Base-by-base conservation (phyloP, 64 coral and sea anemone species). In the Pocillopora damicornis region DNA sequence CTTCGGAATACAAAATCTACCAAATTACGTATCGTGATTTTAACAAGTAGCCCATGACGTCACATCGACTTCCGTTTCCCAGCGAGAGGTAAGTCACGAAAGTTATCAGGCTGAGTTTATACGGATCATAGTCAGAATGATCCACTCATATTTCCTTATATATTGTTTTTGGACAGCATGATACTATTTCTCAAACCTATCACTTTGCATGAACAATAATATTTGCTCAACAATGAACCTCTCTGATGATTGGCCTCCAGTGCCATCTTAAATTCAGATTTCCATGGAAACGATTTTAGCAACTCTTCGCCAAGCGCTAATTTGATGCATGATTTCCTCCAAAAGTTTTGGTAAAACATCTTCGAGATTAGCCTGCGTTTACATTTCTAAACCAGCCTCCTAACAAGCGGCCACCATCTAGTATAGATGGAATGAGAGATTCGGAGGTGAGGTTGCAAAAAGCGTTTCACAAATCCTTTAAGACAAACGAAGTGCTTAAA, bases 241-340 rank as follows among this genome's bases (percentile, higher is more conserved):
- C 17, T 15, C 16, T 11, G 61, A 2, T 15, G 16, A 15, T 13
- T 63, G 61, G 16, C 61, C 0, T 17, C 61, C 16, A n/a, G 20
- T n/a, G 20, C 1, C 9, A n/a, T n/a, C 17, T 69, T 9, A 0
- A 69, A 9, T 25, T 71, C 37, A 84, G 16, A 17, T 84, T 84
- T 56, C 81, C 81, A 84, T 84, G 67, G 81, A 84, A 84, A 84
- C 81, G 20, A 38, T 14, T 18, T 59, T 15, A 18, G 56, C n/a
- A 12, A 81, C 1, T 12, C 60, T 18, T 35, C 60, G 15, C 7
- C 15, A 64, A 64, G 2, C 15, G 2, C 11, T 78, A 58, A 60
- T 63, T 77, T 63, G 78, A 25, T 61, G 60, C 61, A 65, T 38
- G 80, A 58, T 67, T 20, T 51, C 42, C 42, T 51, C 42, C 18